Percentiles rank a stretch among this genome's conserved stretches.
Conservation (phyloP, 2,888 invertebrate genomes). For the Pogonocherus hispidulus region DNA sequence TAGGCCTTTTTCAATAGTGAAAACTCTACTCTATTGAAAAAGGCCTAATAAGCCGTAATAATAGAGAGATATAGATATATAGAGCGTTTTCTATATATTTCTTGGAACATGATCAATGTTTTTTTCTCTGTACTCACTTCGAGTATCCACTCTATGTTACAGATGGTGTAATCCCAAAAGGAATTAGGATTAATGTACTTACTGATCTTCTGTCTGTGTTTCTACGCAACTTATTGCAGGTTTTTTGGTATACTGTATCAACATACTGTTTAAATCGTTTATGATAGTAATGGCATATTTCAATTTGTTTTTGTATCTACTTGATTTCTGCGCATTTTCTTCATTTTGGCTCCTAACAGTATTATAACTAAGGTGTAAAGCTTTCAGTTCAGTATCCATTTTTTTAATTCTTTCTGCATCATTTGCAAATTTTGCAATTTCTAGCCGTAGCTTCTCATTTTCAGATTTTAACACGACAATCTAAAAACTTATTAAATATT, state of each 20-base stretch:
- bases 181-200: too few species aligned
- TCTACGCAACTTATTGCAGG: constrained; percentile 26
- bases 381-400: constrained; percentile 37
- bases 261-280: constrained; percentile 47
- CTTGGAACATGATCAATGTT: too few species aligned
- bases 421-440: constrained; percentile 24
- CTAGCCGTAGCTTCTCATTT: constrained; percentile 38
- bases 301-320: constrained; percentile 48
- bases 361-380: constrained; percentile 36
- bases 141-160: too few species aligned
- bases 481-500: constrained; percentile 19
- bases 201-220: constrained; percentile 43
- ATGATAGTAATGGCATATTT: constrained; percentile 50
- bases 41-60: too few species aligned
- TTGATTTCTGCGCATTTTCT: constrained; percentile 37
- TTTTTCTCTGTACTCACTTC: too few species aligned
- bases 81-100: too few species aligned
- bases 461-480: constrained; percentile 37
- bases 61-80: too few species aligned
- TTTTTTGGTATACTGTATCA: constrained; percentile 39
- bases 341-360: constrained; percentile 34
- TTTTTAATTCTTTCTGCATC: constrained; percentile 30
- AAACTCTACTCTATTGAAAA: too few species aligned
- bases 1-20: too few species aligned
- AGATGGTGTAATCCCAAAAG: too few species aligned